Conservation (phyloP, 2,888 invertebrate genomes). For the Hirtodrosophila cameraria region DNA sequence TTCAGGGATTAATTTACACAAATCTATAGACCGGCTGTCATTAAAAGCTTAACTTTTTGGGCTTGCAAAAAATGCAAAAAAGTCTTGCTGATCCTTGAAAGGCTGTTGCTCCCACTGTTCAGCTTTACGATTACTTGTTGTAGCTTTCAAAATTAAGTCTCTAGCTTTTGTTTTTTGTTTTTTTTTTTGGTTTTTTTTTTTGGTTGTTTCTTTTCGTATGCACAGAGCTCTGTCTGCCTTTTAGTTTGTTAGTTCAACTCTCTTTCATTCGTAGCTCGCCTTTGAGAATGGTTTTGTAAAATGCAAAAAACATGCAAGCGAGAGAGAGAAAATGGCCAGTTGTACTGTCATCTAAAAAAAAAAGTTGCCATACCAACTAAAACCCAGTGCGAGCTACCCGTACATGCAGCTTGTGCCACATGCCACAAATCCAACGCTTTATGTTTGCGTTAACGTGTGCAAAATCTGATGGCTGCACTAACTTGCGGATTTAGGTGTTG, state of each 20-base stretch:
- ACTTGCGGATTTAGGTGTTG: slow-evolving; percentile 79
- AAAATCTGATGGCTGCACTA: slow-evolving; percentile 77
- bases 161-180: slow-evolving; percentile 27
- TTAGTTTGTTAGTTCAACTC: slow-evolving; percentile 14
- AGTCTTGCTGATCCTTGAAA: no score
- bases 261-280: not conserved
- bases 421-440: slow-evolving; percentile 72
- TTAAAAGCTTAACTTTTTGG: no score
- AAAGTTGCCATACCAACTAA: slow-evolving; percentile 9
- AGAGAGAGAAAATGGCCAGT: slow-evolving; percentile 26
- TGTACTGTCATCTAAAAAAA: not conserved
- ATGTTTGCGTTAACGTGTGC: slow-evolving; percentile 77
- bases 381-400: not conserved
- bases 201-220: no score
- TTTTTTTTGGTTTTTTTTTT: no score
- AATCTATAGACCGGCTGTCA: no score
- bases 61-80: no score
- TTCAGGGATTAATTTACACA: no score
- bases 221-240: slow-evolving; percentile 24
- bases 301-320: slow-evolving; percentile 25
- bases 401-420: slow-evolving; percentile 36
- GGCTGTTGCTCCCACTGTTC: no score
- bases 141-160: no score
- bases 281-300: slow-evolving; percentile 35
- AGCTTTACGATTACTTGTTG: no score